Evolutionary conservation across 2,888 invertebrate species (phyloP).

Genomic region (Zaprionus obscuricornis): DNA sequence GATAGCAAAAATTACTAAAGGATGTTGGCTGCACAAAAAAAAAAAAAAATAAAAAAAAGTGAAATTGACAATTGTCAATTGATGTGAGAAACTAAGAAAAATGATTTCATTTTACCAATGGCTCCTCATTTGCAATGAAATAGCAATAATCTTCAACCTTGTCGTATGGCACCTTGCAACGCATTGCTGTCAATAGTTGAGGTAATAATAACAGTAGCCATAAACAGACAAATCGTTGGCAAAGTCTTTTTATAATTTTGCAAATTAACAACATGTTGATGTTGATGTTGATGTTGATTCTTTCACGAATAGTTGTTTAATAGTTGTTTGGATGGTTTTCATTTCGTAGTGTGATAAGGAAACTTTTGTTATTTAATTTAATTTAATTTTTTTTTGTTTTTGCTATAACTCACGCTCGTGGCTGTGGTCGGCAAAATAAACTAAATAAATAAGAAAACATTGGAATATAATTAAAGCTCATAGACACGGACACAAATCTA

Average conservation of each 20-base stretch:
- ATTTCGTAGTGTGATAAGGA: no score
- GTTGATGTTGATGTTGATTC: slow-evolving; percentile 10
- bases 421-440: no score
- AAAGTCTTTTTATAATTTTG: slow-evolving; percentile 47
- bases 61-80: neutral
- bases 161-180: slow-evolving; percentile 60
- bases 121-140: slow-evolving; percentile 41
- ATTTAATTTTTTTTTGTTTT: neutral
- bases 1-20: slow-evolving; percentile 62
- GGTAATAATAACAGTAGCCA: slow-evolving; percentile 1
- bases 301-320: slow-evolving; percentile 6
- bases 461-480: no score
- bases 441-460: no score
- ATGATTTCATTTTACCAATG: slow-evolving; percentile 44
- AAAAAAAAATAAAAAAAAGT: neutral
- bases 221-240: slow-evolving; percentile 2
- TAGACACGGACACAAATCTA: no score
- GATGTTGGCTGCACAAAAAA: slow-evolving; percentile 49
- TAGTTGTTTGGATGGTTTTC: neutral
- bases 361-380: slow-evolving; percentile 13
- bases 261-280: slow-evolving; percentile 25
- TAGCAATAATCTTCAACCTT: slow-evolving; percentile 63
- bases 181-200: slow-evolving; percentile 16
- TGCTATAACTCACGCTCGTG: no score
- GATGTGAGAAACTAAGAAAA: neutral